Percentiles rank a stretch among this genome's conserved stretches.
These are phyloP conservation scores for Junonia oenone DNA, from an alignment of 2,888 invertebrate species.

Conservation along the genomic window DNA sequence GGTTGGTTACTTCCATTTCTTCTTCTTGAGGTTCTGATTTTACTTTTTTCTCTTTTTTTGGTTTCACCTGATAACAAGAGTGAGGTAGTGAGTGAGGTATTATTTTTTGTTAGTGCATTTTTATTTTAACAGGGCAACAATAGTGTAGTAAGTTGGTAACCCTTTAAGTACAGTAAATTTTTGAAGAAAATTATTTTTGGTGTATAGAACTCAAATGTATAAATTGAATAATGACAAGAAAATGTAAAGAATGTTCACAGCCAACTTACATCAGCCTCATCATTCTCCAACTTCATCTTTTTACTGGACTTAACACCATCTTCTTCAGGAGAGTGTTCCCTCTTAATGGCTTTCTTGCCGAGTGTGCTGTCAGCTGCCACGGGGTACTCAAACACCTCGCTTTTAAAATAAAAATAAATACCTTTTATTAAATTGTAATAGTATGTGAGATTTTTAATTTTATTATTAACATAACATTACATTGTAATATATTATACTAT, in stretches of 20 bases:
- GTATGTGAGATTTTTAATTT: no score
- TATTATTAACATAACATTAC: no score
- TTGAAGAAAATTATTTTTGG: no score
- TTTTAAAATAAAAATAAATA: slow-evolving; percentile 39
- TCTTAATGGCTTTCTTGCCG: slow-evolving; percentile 76
- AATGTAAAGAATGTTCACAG: background rate
- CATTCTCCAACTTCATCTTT: slow-evolving; percentile 77
- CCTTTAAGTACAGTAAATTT: no score
- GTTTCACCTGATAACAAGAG: slow-evolving; percentile 47
- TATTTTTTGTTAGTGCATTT: no score
- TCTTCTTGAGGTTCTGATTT: slow-evolving; percentile 57
- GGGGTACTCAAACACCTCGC: slow-evolving; percentile 90
- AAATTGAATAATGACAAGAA: no score
- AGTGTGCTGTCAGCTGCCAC: slow-evolving; percentile 90
- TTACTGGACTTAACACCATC: slow-evolving; percentile 53
- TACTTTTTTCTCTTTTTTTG: slow-evolving; percentile 51
- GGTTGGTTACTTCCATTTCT: slow-evolving; percentile 25
- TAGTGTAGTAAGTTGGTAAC: no score
- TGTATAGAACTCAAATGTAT: no score
- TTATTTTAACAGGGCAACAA: no score
- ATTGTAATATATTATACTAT: no score
- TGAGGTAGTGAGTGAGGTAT: no score
- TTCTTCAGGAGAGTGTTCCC: slow-evolving; percentile 77
- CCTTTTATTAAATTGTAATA: no score
- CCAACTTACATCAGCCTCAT: slow-evolving; percentile 46